These are phyloP conservation scores for Uropetala carovei DNA, from an alignment of 2,888 invertebrate species.

Conservation along the genomic window DNA sequence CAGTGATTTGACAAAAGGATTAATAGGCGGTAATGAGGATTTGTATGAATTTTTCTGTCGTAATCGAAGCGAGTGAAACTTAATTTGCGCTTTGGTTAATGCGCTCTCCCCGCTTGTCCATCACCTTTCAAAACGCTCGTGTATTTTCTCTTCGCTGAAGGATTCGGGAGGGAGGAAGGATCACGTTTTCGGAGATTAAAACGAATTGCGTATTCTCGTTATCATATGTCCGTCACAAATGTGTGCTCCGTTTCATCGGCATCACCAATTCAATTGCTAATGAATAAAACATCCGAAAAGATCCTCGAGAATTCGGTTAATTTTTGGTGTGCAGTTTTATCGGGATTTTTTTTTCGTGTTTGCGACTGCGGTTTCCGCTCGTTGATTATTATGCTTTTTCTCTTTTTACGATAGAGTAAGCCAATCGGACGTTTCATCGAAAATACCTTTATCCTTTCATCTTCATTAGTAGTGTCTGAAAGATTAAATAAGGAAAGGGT, in stretches of 20 bases:
- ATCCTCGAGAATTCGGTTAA: background rate
- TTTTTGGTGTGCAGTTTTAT: background rate
- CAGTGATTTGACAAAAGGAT: constrained; percentile 16
- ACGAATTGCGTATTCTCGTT: constrained; percentile 20
- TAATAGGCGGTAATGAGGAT: constrained; percentile 6
- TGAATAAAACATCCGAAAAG: background rate
- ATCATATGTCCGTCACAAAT: constrained; percentile 21
- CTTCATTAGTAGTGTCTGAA: no score
- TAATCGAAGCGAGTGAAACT: background rate
- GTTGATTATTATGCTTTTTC: background rate
- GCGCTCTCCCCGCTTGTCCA: background rate
- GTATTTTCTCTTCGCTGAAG: background rate
- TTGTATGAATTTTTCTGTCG: background rate
- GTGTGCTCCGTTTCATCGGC: background rate
- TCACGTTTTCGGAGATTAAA: background rate
- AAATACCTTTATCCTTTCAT: background rate
- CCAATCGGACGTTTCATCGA: background rate
- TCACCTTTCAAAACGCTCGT: background rate
- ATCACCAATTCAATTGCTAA: constrained; percentile 12
- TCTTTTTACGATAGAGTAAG: background rate
- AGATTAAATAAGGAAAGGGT: no score
- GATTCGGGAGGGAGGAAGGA: background rate
- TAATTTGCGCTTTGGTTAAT: constrained; percentile 12
- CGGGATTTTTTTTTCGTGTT: background rate
- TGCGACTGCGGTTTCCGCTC: background rate